Evolutionary conservation across 2,113 vertebrate genomes (phyloP).

Genomic region (Trichomycterus rosablanca): DNA sequence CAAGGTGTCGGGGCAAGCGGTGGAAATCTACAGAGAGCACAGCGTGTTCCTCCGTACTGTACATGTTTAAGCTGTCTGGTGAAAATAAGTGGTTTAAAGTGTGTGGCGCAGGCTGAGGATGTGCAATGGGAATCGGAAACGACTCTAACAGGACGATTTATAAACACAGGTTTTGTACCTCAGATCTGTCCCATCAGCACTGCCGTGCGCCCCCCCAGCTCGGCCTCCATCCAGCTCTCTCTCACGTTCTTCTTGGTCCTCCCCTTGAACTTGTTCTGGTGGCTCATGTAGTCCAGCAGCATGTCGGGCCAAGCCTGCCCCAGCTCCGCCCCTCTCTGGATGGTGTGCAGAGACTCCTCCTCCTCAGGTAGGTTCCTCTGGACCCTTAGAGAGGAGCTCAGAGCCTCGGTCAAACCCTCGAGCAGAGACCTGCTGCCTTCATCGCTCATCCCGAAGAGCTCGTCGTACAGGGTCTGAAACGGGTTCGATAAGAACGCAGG

Average conservation of each 20-base stretch:
- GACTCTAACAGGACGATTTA: too few species aligned
- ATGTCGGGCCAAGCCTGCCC: conserved; percentile 44
- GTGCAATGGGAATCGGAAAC: too few species aligned
- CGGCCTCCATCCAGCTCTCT: not conserved
- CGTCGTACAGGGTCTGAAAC: conserved; percentile 24
- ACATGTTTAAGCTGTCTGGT: too few species aligned
- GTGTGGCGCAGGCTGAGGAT: too few species aligned
- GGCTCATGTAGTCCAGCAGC: conserved; percentile 55
- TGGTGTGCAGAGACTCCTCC: conserved; percentile 26
- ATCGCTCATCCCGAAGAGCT: conserved; percentile 16
- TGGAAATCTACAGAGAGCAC: too few species aligned
- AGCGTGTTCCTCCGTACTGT: too few species aligned
- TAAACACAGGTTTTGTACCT: not conserved
- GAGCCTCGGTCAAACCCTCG: conserved; percentile 17
- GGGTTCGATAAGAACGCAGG: too few species aligned
- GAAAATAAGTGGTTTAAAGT: too few species aligned
- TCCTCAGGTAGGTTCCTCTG: conserved; percentile 23
- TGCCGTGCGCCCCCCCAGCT: not conserved
- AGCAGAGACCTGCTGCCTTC: conserved; percentile 23
- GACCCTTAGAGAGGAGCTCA: not conserved
- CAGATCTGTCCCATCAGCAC: conserved; percentile 1
- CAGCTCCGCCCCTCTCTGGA: conserved; percentile 27
- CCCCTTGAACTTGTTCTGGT: conserved; percentile 56
- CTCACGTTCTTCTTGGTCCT: conserved; percentile 56
- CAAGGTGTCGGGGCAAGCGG: too few species aligned